These are phyloP conservation scores for Neopipo cinnamomea DNA, from an alignment of 2,113 vertebrate genomes.

Conservation along the genomic window DNA sequence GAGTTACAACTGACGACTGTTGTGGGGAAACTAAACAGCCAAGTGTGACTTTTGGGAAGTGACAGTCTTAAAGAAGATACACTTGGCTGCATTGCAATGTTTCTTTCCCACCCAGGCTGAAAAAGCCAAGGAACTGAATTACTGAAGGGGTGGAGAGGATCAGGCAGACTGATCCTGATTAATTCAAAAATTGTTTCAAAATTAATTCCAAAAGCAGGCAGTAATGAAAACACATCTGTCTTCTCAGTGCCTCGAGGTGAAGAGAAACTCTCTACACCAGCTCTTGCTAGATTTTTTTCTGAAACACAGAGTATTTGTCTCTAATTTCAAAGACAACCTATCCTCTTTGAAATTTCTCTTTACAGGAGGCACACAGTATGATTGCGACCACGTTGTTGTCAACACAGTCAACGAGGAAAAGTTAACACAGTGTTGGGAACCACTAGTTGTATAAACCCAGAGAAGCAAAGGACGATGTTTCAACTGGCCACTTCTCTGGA, in stretches of 20 bases:
- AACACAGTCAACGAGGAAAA: conserved; percentile 79
- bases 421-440: conserved; percentile 83
- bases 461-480: neutral
- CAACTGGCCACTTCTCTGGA: neutral
- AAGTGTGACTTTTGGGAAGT: neutral
- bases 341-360: neutral
- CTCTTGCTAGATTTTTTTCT: neutral
- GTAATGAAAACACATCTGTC: neutral
- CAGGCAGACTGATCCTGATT: neutral
- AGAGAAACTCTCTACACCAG: neutral
- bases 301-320: neutral
- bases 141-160: neutral
- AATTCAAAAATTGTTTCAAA: neutral
- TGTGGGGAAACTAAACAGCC: neutral
- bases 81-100: neutral
- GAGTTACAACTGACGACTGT: neutral
- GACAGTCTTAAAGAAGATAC: neutral
- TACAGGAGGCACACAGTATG: conserved; percentile 88
- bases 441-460: conserved; percentile 79
- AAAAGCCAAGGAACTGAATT: neutral
- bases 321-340: neutral
- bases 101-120: neutral
- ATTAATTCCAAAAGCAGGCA: neutral
- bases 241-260: neutral
- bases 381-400: conserved; percentile 87